Evolutionary conservation across 1,140 invertebrate genomes (phyloP).

Genomic region (Anastrepha ludens): DNA sequence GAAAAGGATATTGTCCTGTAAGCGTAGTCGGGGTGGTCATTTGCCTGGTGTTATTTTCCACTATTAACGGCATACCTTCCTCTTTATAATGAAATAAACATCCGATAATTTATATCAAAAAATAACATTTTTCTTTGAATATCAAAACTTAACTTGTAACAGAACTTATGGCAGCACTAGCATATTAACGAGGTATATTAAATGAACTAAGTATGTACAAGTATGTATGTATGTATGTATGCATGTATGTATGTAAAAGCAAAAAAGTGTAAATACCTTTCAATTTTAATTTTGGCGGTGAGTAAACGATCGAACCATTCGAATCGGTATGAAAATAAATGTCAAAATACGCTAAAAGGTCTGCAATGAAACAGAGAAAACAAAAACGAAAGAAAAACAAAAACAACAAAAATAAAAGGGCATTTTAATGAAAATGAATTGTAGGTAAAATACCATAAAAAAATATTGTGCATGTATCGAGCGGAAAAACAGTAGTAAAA

Average conservation of each 20-base stretch:
- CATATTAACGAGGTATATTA: background rate
- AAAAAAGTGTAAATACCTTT: conserved; percentile 79
- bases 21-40: too few species aligned
- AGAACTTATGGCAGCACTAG: too few species aligned
- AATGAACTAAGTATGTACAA: background rate
- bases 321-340: conserved; percentile 87
- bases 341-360: conserved; percentile 85
- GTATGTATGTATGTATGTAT: background rate
- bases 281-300: conserved; percentile 82
- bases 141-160: too few species aligned
- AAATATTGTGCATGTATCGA: conserved; percentile 46
- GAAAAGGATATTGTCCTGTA: too few species aligned
- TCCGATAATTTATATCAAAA: too few species aligned
- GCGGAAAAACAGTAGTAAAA: background rate
- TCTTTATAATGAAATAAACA: too few species aligned
- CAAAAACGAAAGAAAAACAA: conserved; percentile 53
- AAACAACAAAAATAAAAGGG: conserved; percentile 28
- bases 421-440: conserved; percentile 38
- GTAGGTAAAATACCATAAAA: background rate
- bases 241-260: conserved; percentile 57
- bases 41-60: too few species aligned
- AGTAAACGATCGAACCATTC: conserved; percentile 80
- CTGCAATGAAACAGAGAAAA: conserved; percentile 77
- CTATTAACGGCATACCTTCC: too few species aligned
- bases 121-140: too few species aligned